Conservation (phyloP, 2,888 invertebrate genomes). For the Lepidocyrtoides sp. region DNA sequence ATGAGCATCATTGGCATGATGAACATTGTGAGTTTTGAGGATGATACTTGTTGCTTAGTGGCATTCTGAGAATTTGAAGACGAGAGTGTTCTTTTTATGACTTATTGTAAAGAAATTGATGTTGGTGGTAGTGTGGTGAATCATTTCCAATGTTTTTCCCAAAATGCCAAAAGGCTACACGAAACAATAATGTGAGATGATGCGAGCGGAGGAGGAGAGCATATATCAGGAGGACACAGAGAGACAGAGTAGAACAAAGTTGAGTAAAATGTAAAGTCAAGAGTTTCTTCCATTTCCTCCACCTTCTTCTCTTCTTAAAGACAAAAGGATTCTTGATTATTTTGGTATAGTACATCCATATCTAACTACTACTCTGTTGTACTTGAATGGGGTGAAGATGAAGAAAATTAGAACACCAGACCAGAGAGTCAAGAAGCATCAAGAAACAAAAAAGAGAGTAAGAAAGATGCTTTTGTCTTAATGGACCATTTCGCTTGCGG, state of each 20-base stretch:
- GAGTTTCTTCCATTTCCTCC: conserved; percentile 33
- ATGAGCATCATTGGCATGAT: no score
- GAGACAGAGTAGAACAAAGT: neutral
- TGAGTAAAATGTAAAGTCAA: neutral
- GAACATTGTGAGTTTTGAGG: no score
- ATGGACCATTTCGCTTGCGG: conserved; percentile 74
- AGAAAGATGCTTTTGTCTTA: conserved; percentile 50
- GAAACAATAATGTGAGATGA: neutral
- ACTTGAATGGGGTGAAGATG: no score
- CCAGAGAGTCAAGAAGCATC: no score
- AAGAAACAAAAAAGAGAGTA: neutral
- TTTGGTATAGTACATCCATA: no score
- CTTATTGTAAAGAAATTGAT: conserved; percentile 58
- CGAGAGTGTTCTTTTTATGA: conserved; percentile 44
- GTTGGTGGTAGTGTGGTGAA: conserved; percentile 54
- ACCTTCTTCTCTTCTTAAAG: neutral
- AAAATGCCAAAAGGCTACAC: conserved; percentile 53
- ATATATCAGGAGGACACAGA: no score
- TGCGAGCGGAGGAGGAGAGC: no score
- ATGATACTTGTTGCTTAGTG: conserved; percentile 36
- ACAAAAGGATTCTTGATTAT: conserved; percentile 40
- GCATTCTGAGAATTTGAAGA: neutral
- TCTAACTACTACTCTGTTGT: no score
- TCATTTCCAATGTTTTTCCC: conserved; percentile 54
- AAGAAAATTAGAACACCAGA: conserved; percentile 30